Percentiles rank a stretch among this genome's conserved stretches.
Evolutionary conservation across 2,888 invertebrate genomes (phyloP).

Genomic region (Melinaea menophilus): DNA sequence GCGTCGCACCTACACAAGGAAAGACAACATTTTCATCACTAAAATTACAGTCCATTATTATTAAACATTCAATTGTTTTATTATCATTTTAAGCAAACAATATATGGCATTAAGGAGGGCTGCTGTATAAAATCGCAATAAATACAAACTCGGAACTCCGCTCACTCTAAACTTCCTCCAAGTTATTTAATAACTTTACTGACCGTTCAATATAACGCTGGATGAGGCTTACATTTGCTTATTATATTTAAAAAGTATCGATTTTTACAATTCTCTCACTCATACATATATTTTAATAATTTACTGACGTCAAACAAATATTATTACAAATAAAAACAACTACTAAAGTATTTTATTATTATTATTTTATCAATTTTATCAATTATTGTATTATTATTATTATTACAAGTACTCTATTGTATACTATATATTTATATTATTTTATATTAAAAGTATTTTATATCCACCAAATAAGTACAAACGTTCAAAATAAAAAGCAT

Average conservation of each 20-base stretch:
- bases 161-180: slow-evolving; percentile 37
- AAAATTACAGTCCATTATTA: background rate
- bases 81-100: slow-evolving; percentile 12
- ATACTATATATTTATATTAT: too few relatives aligned
- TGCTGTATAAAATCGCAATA: slow-evolving; percentile 57
- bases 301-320: too few relatives aligned
- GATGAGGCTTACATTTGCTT: slow-evolving; percentile 14
- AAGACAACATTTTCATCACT: background rate
- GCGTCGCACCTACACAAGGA: too few relatives aligned
- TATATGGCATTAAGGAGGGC: slow-evolving; percentile 37
- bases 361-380: too few relatives aligned
- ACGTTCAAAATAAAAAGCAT: too few relatives aligned
- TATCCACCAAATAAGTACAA: too few relatives aligned
- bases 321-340: too few relatives aligned
- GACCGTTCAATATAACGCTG: slow-evolving; percentile 17
- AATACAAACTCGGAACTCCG: slow-evolving; percentile 51
- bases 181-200: slow-evolving; percentile 54
- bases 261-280: background rate
- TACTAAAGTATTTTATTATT: too few relatives aligned
- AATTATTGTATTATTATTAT: too few relatives aligned
- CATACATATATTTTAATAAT: too few relatives aligned
- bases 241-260: background rate
- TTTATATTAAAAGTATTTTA: too few relatives aligned
- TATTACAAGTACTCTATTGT: too few relatives aligned
- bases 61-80: slow-evolving; percentile 9